Percentiles rank a stretch among this genome's conserved stretches.
phyloP scores from a whole-genome alignment of 1,140 invertebrate genomes.

The Drosophila funebris region DNA sequence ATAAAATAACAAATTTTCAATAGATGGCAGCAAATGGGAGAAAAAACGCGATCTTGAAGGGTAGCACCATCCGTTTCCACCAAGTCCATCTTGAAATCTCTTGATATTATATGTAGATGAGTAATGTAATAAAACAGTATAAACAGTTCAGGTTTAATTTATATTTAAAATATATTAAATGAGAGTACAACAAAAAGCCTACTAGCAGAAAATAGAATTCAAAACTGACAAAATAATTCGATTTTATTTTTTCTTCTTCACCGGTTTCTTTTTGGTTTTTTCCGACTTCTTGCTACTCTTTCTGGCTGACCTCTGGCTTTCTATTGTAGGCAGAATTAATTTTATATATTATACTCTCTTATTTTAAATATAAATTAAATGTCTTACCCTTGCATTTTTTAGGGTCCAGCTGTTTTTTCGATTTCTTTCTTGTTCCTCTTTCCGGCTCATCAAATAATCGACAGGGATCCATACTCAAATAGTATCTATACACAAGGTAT shows the following conservation, averaged over 20 bases:
- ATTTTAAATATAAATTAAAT: too few species aligned
- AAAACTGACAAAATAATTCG: background rate
- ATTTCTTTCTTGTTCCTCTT: conserved; percentile 5
- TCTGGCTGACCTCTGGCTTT: conserved; percentile 4
- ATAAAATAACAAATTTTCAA: conserved; percentile 28
- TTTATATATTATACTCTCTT: background rate
- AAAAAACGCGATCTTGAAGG: background rate
- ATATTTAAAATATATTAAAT: conserved; percentile 33
- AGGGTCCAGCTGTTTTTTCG: background rate
- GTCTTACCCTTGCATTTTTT: conserved; percentile 25
- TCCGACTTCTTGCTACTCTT: conserved; percentile 26
- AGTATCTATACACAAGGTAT: conserved; percentile 50
- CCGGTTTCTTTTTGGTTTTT: conserved; percentile 17
- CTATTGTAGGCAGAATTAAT: background rate
- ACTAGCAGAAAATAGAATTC: conserved; percentile 6
- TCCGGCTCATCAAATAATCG: background rate
- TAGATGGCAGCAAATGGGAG: conserved; percentile 8
- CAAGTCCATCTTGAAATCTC: background rate
- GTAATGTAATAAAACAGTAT: too few species aligned
- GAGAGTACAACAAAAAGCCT: background rate
- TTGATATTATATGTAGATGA: background rate
- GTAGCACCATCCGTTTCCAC: background rate
- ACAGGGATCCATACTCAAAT: conserved; percentile 47
- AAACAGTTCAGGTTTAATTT: background rate
- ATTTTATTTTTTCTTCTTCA: conserved; percentile 22